Evolutionary conservation across 1,140 invertebrate species (phyloP), one percentile per base, ranked within the genome.

Genomic region (Cherax quadricarinatus): DNA sequence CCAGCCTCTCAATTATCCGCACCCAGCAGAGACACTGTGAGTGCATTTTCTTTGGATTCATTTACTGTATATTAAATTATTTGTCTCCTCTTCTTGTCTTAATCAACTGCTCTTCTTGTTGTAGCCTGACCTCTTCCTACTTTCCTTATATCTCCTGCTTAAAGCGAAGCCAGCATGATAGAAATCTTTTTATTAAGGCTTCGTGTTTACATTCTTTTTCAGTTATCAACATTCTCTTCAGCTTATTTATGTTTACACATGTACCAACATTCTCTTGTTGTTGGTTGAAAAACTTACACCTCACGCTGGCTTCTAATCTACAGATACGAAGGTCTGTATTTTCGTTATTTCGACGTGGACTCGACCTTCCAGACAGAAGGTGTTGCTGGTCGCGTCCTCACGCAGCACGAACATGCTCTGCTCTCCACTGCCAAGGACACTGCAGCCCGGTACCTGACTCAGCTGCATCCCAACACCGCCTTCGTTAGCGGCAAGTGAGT

Each of bases 401-500:
- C 87, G 0, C 51, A 53, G 16, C 75, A 81, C 9, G 87, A 89
- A 51, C 18, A 53, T 3, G 80, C 24, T 1, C 57, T 82, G 9
- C n/a, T 89, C 16, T 57, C 87, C 30, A 18, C 51, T 10, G 87
- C 60, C 78, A 81, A 82, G 57, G 48, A 57, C 7, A 30, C 41
- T 4, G 87, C 87, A 7, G 10, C 14, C 14, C 21, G 12, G 0
- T 24, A 49, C 62, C 14, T 89, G 18, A 30, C 30, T 2, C 57
- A 48, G 48, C 18, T 49, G 4, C 79, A 83, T 18, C n/a, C 57
- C 21, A 30, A 24, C 24, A 9, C 24, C 10, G n/a, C 78, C n/a
- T 82, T 89, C 57, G 14, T 81, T 4, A 82, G 79, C 53, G 87
- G 87, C 24, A 89, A 79, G 87, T 89, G 24, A 60, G 87, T 10